Conservation (phyloP, 2,113 vertebrate genomes). For the Strix uralensis region DNA sequence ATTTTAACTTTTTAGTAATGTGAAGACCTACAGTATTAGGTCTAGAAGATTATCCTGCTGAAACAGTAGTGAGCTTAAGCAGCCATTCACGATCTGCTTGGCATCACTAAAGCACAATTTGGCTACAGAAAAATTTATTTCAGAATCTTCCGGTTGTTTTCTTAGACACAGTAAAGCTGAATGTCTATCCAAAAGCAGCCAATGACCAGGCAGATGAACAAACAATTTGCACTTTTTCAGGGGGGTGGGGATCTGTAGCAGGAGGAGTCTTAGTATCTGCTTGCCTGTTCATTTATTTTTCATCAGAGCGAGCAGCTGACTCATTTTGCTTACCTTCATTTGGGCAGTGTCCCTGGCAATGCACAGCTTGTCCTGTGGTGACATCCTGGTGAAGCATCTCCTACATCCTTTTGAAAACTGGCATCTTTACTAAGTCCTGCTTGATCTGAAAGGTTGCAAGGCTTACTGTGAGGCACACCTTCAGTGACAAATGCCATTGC, state of each 20-base stretch:
- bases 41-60: background rate
- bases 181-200: background rate
- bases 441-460: background rate
- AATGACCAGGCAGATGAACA: background rate
- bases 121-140: background rate
- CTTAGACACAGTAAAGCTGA: background rate
- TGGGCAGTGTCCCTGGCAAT: background rate
- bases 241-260: fast-evolving
- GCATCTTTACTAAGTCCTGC: background rate
- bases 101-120: background rate
- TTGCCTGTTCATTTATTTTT: background rate
- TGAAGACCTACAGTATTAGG: background rate
- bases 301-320: background rate
- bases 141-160: background rate
- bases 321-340: background rate
- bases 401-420: background rate
- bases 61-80: background rate
- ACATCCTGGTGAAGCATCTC: background rate
- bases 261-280: background rate
- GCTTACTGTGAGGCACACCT: background rate
- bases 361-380: background rate
- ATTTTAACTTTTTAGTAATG: background rate
- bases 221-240: background rate
- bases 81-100: background rate
- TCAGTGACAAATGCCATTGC: fast-evolving